Conservation (phyloP, 2,113 vertebrate genomes). For the Scopus umbretta region DNA sequence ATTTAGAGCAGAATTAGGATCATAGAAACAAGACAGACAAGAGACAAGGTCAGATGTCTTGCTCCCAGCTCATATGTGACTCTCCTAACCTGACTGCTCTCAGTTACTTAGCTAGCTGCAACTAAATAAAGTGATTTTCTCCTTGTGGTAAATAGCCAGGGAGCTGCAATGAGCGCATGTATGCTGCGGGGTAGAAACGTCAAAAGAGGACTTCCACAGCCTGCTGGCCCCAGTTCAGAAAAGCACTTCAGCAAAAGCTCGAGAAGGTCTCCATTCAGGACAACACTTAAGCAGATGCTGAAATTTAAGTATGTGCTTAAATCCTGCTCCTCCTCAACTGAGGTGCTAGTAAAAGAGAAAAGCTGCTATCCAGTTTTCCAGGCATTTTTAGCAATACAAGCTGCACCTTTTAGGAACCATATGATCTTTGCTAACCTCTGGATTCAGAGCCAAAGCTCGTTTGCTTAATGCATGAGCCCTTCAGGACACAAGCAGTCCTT, state of each 20-base stretch:
- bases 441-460: neutral
- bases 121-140: neutral
- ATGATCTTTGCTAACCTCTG: neutral
- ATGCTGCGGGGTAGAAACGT: neutral
- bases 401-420: neutral
- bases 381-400: neutral
- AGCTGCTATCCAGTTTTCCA: neutral
- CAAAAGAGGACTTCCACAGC: neutral
- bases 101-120: neutral
- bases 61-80: neutral
- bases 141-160: neutral
- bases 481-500: neutral
- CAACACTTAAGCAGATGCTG: neutral
- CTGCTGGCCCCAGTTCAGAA: neutral
- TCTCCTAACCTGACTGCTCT: neutral
- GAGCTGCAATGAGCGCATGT: neutral
- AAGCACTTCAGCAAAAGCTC: neutral
- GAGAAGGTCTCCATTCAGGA: neutral
- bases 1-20: conserved; percentile 46
- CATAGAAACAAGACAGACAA: neutral
- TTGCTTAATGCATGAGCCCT: neutral
- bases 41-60: conserved; percentile 31
- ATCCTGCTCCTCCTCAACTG: neutral
- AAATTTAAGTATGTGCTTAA: neutral
- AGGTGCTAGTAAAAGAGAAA: neutral